Conservation (phyloP, 2,888 invertebrate genomes). For the Ernsta delagoae region DNA sequence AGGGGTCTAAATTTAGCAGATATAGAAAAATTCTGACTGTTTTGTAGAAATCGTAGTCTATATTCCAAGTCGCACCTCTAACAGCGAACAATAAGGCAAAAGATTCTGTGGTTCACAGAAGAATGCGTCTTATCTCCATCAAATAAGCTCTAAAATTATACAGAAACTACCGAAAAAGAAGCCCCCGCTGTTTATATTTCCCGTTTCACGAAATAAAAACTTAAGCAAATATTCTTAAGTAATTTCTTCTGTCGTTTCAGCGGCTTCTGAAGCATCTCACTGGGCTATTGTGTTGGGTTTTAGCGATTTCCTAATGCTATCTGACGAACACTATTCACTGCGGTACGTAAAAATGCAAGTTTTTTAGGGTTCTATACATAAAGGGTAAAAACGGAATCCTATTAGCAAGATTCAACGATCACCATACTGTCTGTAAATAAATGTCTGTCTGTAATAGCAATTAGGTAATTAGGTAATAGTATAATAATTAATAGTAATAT, state of each 20-base stretch:
- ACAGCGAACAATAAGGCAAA: slow-evolving; percentile 4
- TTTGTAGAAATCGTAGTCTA: too few relatives aligned
- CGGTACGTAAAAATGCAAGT: too few relatives aligned
- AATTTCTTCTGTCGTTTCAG: slow-evolving; percentile 60
- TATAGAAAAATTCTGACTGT: too few relatives aligned
- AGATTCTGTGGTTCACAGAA: neutral
- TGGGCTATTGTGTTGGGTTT: slow-evolving; percentile 50
- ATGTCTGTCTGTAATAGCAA: too few relatives aligned
- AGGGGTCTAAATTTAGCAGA: too few relatives aligned
- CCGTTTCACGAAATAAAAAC: slow-evolving; percentile 45
- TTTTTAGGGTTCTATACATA: too few relatives aligned
- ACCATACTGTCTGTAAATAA: too few relatives aligned
- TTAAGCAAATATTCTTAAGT: slow-evolving; percentile 55
- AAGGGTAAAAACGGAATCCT: too few relatives aligned
- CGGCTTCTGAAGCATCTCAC: slow-evolving; percentile 8
- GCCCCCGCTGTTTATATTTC: slow-evolving; percentile 42
- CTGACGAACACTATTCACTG: slow-evolving; percentile 8
- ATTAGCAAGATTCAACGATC: too few relatives aligned
- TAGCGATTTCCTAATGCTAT: slow-evolving; percentile 43
- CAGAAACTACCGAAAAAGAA: neutral
- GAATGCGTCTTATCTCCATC: neutral
- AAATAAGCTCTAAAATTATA: neutral
- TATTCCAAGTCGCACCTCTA: neutral
- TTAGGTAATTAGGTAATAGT: too few relatives aligned
- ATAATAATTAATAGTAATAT: too few relatives aligned